Conservation (phyloP, 2,113 vertebrate species). For the Diphyllodes magnificus region DNA sequence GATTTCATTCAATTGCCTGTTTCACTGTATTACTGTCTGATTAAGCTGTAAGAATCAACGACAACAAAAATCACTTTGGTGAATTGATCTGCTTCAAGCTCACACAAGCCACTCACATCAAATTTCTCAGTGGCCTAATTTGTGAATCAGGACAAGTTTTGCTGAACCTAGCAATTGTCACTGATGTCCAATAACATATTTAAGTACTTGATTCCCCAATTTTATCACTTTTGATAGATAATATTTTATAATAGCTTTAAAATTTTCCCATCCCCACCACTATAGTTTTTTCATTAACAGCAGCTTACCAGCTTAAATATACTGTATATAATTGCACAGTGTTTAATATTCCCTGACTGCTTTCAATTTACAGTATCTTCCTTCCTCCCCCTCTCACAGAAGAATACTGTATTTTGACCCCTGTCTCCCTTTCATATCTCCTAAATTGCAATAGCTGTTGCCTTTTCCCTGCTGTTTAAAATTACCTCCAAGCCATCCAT, state of each 20-base stretch:
- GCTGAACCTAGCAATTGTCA: not conserved
- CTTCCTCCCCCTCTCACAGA: not conserved
- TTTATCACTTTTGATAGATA: not conserved
- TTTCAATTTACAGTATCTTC: conserved; percentile 8
- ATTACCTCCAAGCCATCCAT: not conserved
- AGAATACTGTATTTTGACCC: not conserved
- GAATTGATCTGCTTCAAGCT: not conserved
- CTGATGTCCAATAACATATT: not conserved
- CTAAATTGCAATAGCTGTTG: not conserved
- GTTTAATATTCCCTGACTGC: not conserved
- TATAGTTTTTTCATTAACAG: not conserved
- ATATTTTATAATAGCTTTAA: not conserved
- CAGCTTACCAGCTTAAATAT: not conserved
- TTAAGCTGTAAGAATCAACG: not conserved
- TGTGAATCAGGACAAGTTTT: conserved; percentile 26
- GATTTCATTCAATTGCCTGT: not conserved
- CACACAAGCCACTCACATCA: not conserved
- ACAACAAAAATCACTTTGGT: not conserved
- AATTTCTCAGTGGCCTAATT: not conserved
- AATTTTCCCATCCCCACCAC: not conserved
- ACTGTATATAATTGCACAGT: not conserved
- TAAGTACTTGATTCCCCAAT: conserved; percentile 1
- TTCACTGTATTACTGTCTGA: not conserved
- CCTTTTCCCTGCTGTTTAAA: not conserved
- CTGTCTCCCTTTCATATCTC: not conserved